Evolutionary conservation across 2,113 vertebrate genomes (phyloP).

Genomic region (Dascyllus trimaculatus): DNA sequence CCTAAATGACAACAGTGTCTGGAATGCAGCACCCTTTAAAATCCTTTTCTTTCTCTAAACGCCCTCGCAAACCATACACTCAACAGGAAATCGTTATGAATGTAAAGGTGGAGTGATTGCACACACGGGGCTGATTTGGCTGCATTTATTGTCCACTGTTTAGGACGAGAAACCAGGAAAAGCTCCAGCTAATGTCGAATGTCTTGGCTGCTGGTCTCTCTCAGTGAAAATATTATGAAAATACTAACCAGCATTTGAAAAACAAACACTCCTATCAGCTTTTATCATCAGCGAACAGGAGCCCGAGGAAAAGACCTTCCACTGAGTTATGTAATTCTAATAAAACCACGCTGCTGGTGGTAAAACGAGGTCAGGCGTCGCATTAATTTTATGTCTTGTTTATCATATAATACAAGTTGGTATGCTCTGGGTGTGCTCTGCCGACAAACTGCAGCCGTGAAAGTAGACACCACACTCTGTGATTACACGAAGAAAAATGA

Average conservation of each 20-base stretch:
- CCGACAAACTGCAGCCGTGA: constrained; percentile 28
- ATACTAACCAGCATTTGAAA: constrained; percentile 42
- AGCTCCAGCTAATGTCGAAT: constrained; percentile 35
- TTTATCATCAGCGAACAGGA: constrained; percentile 51
- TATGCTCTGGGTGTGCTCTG: constrained; percentile 14
- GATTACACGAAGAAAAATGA: constrained; percentile 62
- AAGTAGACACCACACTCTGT: constrained; percentile 43
- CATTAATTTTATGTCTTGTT: constrained; percentile 35
- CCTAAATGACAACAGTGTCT: constrained; percentile 2
- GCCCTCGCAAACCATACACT: constrained; percentile 5
- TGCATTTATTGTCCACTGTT: background rate
- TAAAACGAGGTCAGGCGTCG: constrained; percentile 17
- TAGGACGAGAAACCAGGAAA: background rate
- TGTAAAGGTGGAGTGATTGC: constrained; percentile 20
- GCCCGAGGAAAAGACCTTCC: constrained; percentile 5
- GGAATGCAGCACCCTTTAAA: constrained; percentile 57
- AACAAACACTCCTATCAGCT: constrained; percentile 48
- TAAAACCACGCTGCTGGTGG: background rate
- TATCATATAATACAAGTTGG: background rate
- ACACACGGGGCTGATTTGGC: background rate
- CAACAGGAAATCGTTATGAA: constrained; percentile 2
- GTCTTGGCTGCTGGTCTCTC: constrained; percentile 9
- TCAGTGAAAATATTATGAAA: constrained; percentile 65
- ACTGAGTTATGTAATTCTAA: constrained; percentile 44
- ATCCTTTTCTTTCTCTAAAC: background rate